Percentiles rank a stretch among this genome's conserved stretches.
Conservation (phyloP, 2,888 invertebrate genomes). For the Anoncus sp. region DNA sequence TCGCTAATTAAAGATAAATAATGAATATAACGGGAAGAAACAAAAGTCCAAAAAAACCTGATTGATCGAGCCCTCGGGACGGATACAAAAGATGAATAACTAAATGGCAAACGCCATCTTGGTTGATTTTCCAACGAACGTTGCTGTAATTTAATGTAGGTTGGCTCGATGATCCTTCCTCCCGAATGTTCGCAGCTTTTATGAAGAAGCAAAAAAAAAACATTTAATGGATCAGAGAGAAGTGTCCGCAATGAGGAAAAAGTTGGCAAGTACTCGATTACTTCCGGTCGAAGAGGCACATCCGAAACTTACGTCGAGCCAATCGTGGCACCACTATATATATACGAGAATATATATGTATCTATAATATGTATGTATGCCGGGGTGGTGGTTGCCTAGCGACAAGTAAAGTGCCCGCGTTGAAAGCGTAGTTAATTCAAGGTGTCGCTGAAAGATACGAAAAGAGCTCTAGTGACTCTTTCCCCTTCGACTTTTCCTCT, state of each 20-base stretch:
- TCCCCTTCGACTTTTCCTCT: conserved; percentile 55
- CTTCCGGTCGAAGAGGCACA: conserved; percentile 52
- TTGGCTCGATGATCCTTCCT: not conserved
- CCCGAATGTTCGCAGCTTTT: conserved; percentile 7
- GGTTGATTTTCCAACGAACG: not conserved
- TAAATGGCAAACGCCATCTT: conserved; percentile 2
- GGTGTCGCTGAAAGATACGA: conserved; percentile 66
- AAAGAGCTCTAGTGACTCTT: conserved; percentile 46
- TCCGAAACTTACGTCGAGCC: conserved; percentile 47
- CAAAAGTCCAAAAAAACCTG: conserved; percentile 7
- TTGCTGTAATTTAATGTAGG: conserved; percentile 18
- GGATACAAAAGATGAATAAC: conserved; percentile 9
- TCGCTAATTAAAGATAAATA: conserved; percentile 74
- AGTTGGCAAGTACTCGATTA: conserved; percentile 42
- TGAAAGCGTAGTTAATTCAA: conserved; percentile 68
- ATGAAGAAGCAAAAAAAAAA: conserved; percentile 8
- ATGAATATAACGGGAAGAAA: conserved; percentile 35
- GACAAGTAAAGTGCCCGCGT: conserved; percentile 61
- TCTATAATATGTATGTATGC: not conserved
- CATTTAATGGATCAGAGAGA: not conserved
- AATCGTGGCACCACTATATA: conserved; percentile 26
- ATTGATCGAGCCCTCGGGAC: conserved; percentile 18
- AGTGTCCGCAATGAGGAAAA: not conserved
- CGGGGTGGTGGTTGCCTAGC: conserved; percentile 33
- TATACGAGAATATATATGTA: not conserved